phyloP scores from a whole-genome alignment of 2,888 invertebrate genomes.

The Cerceris ruficornis region DNA sequence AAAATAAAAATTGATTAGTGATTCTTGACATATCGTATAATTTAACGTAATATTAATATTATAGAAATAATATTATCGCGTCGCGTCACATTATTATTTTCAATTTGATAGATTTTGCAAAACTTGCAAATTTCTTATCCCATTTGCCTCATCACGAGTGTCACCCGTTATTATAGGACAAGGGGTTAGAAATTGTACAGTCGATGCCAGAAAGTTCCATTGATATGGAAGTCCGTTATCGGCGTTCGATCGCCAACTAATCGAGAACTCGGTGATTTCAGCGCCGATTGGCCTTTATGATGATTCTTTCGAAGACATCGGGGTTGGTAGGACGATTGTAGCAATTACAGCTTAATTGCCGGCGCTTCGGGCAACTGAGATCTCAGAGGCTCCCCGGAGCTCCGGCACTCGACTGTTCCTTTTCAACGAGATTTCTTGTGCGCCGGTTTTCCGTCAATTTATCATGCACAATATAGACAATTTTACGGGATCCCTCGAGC shows the following conservation, averaged over 20 bases:
- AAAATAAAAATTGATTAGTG: no score
- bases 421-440: constrained; percentile 10
- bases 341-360: constrained; percentile 57
- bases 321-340: constrained; percentile 39
- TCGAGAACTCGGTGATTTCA: constrained; percentile 22
- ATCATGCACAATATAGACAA: constrained; percentile 36
- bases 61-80: no score
- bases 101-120: no score
- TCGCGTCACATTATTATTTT: no score
- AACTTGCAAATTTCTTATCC: no score
- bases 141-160: no score
- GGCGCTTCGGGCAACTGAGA: constrained; percentile 30
- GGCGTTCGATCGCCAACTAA: constrained; percentile 26
- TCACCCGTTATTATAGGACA: no score
- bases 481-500: constrained; percentile 8
- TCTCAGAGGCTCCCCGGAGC: constrained; percentile 25
- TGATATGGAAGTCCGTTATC: not conserved
- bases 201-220: not conserved
- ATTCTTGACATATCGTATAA: no score
- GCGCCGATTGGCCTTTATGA: constrained; percentile 20
- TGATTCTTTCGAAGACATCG: constrained; percentile 34
- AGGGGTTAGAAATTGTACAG: no score
- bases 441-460: constrained; percentile 34
- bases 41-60: no score
- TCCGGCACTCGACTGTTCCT: constrained; percentile 23